phyloP scores from a whole-genome alignment of 2,113 vertebrate genomes.

The Calypte anna region DNA sequence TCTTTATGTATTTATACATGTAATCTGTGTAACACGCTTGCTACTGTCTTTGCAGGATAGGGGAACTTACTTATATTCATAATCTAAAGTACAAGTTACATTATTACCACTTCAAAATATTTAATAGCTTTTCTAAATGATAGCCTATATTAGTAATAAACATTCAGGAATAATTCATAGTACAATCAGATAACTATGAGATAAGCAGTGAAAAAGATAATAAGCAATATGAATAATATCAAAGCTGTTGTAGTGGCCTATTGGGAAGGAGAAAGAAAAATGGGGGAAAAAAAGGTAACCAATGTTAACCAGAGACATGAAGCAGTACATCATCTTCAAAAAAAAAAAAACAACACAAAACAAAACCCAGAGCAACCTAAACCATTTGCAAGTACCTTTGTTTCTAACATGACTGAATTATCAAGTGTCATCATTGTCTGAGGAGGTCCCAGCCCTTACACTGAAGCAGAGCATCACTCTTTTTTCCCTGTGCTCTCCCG shows the following conservation, averaged over 20 bases:
- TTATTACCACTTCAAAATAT: background rate
- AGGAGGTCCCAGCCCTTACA: background rate
- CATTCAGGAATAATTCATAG: background rate
- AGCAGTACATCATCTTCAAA: background rate
- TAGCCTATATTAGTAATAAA: background rate
- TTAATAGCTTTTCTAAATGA: background rate
- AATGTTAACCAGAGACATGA: background rate
- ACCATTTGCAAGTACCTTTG: background rate
- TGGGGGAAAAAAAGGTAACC: background rate
- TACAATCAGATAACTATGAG: background rate
- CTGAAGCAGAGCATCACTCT: background rate
- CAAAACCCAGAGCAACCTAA: background rate
- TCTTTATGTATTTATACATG: background rate
- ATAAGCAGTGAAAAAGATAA: background rate
- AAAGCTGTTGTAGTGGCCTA: background rate
- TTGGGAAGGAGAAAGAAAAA: accelerated
- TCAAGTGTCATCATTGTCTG: background rate
- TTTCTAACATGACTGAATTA: background rate
- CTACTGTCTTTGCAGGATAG: background rate
- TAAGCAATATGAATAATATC: background rate
- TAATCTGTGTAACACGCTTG: background rate
- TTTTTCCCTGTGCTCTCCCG: background rate
- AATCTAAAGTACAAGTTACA: background rate
- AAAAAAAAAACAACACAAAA: background rate
- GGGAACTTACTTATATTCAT: background rate